These are phyloP conservation scores for Ameiurus melas DNA, from an alignment of 2,113 vertebrate genomes.

Conservation along the genomic window DNA sequence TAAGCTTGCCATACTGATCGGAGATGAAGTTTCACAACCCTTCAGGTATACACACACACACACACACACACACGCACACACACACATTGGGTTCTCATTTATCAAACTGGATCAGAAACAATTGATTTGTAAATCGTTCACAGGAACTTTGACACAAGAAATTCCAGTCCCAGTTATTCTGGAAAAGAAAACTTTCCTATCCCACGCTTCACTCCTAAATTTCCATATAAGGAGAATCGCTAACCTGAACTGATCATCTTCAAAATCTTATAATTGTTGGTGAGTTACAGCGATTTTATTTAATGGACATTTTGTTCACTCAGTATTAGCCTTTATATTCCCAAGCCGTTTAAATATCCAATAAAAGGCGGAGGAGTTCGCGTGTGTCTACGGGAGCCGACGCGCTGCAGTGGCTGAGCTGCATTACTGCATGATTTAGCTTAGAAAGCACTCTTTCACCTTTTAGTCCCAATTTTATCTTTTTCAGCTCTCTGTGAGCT, in stretches of 20 bases:
- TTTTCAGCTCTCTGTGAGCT: background rate
- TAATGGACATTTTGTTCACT: background rate
- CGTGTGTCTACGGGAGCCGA: background rate
- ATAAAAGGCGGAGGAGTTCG: background rate
- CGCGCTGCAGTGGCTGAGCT: background rate
- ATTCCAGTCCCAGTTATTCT: too few relatives aligned
- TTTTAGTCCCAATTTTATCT: background rate
- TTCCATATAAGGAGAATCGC: background rate
- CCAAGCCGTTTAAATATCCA: too few relatives aligned
- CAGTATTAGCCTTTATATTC: too few relatives aligned
- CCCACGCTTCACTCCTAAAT: background rate
- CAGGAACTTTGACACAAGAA: background rate
- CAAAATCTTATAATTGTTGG: background rate
- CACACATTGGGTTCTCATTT: background rate
- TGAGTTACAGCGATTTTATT: background rate
- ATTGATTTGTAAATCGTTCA: background rate
- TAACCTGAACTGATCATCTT: background rate
- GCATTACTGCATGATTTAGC: background rate
- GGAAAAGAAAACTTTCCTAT: background rate
- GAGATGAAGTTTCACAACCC: slow-evolving; percentile 81
- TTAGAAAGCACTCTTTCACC: background rate
- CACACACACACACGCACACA: background rate
- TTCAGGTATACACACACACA: slow-evolving; percentile 62
- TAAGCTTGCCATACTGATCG: slow-evolving; percentile 80
- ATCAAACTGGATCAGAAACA: background rate